Evolutionary conservation across 2,888 invertebrate genomes (phyloP).

Genomic region (Matsumyia berberina): DNA sequence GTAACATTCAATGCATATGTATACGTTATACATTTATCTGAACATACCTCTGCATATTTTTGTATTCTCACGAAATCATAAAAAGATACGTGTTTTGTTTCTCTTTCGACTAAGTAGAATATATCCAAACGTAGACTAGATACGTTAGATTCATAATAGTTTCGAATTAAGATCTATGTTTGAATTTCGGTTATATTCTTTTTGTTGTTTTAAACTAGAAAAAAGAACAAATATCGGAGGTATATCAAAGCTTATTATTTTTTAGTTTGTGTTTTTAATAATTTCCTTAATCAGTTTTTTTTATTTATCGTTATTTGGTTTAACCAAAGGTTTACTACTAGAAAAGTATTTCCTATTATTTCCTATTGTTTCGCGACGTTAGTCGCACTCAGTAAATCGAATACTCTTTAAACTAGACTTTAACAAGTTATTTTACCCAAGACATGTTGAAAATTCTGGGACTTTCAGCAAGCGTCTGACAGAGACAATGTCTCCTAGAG

Average conservation of each 20-base stretch:
- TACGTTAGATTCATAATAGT: slow-evolving; percentile 43
- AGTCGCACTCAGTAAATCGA: too few species aligned
- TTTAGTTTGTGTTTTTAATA: slow-evolving; percentile 21
- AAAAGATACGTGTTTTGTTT: slow-evolving; percentile 48
- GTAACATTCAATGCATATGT: slow-evolving; percentile 64
- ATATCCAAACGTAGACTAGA: slow-evolving; percentile 49
- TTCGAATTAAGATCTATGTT: slow-evolving; percentile 36
- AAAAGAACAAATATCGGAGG: slow-evolving; percentile 69
- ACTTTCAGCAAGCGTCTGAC: too few species aligned
- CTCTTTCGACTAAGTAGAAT: slow-evolving; percentile 37
- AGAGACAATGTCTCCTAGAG: too few species aligned
- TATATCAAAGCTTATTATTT: slow-evolving; percentile 56
- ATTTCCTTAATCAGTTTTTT: slow-evolving; percentile 18
- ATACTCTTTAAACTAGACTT: too few species aligned
- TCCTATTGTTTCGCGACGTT: neutral
- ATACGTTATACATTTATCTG: slow-evolving; percentile 68
- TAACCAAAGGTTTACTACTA: neutral
- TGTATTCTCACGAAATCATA: slow-evolving; percentile 58
- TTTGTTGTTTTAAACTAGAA: slow-evolving; percentile 42
- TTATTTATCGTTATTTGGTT: slow-evolving; percentile 1
- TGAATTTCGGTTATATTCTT: slow-evolving; percentile 35
- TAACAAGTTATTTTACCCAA: too few species aligned
- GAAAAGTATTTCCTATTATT: neutral
- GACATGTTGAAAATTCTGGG: too few species aligned
- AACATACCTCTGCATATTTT: slow-evolving; percentile 76